Percentiles rank a stretch among this genome's conserved stretches.
Evolutionary conservation across 37 sponge, comb jelly and placozoan genomes (phyloP).

Genomic region (Ephydatia muelleri): DNA sequence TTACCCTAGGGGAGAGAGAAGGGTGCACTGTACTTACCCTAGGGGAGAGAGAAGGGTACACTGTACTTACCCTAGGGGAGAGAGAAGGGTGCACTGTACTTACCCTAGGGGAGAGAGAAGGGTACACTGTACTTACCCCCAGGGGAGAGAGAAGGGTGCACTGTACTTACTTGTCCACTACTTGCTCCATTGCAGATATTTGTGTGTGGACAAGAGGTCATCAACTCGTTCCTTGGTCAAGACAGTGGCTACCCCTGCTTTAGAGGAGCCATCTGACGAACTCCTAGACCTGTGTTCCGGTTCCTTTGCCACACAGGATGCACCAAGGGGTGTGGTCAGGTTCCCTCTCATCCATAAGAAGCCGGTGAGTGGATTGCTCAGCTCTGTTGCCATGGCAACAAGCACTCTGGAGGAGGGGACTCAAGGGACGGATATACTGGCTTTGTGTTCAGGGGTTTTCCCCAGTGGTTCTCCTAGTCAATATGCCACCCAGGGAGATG

Average conservation of each 20-base stretch:
- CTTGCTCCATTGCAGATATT: conserved; percentile 31
- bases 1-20: too few relatives aligned
- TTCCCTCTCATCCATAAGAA: not conserved
- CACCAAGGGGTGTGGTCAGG: not conserved
- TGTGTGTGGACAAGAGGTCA: conserved; percentile 46
- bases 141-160: too few relatives aligned
- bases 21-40: too few relatives aligned
- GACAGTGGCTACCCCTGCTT: not conserved
- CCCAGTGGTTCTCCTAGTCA: conserved; percentile 8
- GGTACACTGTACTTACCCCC: too few relatives aligned
- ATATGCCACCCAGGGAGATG: not conserved
- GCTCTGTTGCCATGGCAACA: not conserved
- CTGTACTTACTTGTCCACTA: too few relatives aligned
- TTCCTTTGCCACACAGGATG: conserved; percentile 9
- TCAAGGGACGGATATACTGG: conserved; percentile 36
- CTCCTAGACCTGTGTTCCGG: conserved; percentile 65
- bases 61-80: too few relatives aligned
- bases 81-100: too few relatives aligned
- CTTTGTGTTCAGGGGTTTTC: conserved; percentile 69
- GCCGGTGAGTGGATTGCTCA: conserved; percentile 42
- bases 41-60: not conserved
- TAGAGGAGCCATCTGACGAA: conserved; percentile 12
- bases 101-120: too few relatives aligned
- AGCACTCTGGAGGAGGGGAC: conserved; percentile 2
- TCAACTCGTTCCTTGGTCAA: not conserved